A percentile compares a stretch with the other conserved stretches of the same genome.
Evolutionary conservation across 2,888 invertebrate genomes (phyloP).

Genomic region (Alentia gelatinosa): DNA sequence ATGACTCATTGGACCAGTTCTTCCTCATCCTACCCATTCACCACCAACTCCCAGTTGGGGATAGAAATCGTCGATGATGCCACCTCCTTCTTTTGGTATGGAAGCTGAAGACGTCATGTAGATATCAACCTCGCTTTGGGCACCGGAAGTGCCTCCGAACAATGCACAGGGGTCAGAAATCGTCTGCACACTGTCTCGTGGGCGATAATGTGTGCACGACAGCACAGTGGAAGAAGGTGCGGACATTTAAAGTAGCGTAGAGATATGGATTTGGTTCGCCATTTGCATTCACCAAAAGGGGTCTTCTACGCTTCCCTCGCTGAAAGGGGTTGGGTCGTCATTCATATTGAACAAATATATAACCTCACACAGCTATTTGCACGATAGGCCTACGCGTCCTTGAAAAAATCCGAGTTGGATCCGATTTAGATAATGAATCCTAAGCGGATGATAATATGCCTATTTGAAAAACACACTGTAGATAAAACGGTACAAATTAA

Average conservation of each 20-base stretch:
- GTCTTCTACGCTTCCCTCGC: not conserved
- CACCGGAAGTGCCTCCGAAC: not conserved
- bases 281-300: not conserved
- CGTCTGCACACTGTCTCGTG: not conserved
- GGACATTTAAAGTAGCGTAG: not conserved
- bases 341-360: no score
- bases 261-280: not conserved
- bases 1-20: no score
- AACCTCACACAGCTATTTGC: no score
- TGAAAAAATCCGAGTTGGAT: no score
- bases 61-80: not conserved
- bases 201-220: not conserved
- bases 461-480: no score
- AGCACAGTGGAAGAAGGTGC: not conserved
- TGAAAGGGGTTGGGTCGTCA: not conserved
- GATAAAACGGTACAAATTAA: no score
- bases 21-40: no score
- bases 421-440: no score
- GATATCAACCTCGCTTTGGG: conserved; percentile 6
- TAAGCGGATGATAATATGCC: no score
- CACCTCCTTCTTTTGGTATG: not conserved
- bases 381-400: no score
- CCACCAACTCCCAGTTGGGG: no score
- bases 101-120: not conserved
- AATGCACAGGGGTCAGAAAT: not conserved